Percentiles rank a stretch among this genome's conserved stretches.
phyloP scores from a whole-genome alignment of 2,113 vertebrate species.

The Bubo scandiacus region DNA sequence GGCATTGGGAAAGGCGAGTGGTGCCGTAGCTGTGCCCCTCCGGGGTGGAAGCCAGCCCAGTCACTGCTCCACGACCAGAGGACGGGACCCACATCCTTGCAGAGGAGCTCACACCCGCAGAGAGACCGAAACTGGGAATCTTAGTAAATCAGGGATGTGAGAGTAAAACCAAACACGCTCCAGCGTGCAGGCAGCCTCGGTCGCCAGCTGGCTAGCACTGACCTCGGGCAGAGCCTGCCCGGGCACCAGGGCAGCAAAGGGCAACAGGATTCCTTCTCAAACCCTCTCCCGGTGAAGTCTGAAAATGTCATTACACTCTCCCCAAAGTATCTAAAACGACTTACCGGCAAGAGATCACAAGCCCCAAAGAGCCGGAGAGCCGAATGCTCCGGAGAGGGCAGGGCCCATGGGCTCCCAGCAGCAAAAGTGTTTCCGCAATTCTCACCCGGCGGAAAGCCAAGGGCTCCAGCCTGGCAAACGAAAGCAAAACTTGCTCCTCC shows the following conservation, averaged over 20 bases:
- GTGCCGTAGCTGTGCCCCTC: neutral
- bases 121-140: neutral
- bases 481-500: conserved; percentile 16
- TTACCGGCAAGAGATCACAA: neutral
- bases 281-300: neutral
- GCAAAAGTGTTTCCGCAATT: neutral
- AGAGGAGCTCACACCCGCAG: neutral
- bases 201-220: neutral
- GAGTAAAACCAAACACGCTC: neutral
- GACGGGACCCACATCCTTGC: neutral
- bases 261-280: neutral
- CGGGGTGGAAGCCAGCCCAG: neutral
- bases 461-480: neutral
- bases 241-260: too few species aligned
- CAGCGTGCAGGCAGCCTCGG: accelerated
- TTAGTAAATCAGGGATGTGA: accelerated
- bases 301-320: neutral
- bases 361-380: neutral
- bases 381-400: accelerated
- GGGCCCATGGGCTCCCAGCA: too few species aligned
- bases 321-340: neutral
- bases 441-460: accelerated
- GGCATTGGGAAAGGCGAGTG: accelerated
- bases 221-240: neutral
- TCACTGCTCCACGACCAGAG: neutral